Conservation (phyloP, 1,140 invertebrate species). For the Calephelis nemesis region DNA sequence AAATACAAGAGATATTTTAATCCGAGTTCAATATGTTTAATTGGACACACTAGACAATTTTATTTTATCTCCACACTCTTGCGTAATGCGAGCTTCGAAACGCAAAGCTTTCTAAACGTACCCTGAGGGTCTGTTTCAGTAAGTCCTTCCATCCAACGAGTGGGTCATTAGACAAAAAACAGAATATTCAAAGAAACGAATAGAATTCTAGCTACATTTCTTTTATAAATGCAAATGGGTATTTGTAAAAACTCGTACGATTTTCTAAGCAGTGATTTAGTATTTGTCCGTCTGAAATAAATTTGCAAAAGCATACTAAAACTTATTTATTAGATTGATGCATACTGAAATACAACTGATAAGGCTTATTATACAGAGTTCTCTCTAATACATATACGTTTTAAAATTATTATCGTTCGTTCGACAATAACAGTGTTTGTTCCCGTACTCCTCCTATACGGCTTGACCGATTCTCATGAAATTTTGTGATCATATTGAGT, state of each 20-base stretch:
- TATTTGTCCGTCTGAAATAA: too few relatives aligned
- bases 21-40: slow-evolving; percentile 11
- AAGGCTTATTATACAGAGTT: too few relatives aligned
- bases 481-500: too few relatives aligned
- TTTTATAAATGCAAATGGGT: slow-evolving; percentile 9
- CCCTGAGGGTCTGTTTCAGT: slow-evolving; percentile 31
- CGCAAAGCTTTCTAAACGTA: slow-evolving; percentile 31
- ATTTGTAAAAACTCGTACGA: slow-evolving; percentile 18
- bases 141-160: slow-evolving; percentile 33
- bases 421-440: too few relatives aligned
- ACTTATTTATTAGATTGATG: too few relatives aligned
- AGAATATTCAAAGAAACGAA: slow-evolving; percentile 40
- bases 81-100: slow-evolving; percentile 29
- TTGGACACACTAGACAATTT: slow-evolving; percentile 21
- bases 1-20: background rate
- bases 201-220: slow-evolving; percentile 12
- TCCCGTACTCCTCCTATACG: too few relatives aligned
- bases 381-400: too few relatives aligned
- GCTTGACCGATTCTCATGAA: too few relatives aligned
- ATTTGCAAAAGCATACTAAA: too few relatives aligned
- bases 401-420: too few relatives aligned
- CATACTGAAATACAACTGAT: too few relatives aligned
- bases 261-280: slow-evolving; percentile 13
- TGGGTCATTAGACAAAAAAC: slow-evolving; percentile 60
- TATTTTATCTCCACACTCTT: slow-evolving; percentile 27